These are phyloP conservation scores for Ochropleura plecta DNA, from an alignment of 2,888 invertebrate genomes.

Conservation along the genomic window DNA sequence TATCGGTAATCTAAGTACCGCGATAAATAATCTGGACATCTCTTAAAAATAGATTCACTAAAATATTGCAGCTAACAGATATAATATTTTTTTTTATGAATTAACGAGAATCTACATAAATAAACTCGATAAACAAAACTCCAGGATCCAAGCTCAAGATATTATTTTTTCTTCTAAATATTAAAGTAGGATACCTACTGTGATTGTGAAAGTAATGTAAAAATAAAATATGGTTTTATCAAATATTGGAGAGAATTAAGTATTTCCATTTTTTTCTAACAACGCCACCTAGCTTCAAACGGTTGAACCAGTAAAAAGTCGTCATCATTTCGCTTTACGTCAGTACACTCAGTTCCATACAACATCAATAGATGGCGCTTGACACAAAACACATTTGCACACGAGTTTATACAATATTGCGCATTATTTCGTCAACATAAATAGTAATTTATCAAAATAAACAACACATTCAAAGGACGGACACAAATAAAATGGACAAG, in stretches of 20 bases:
- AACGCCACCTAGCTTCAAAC: conserved; percentile 63
- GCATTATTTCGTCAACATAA: conserved; percentile 24
- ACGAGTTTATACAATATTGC: conserved; percentile 13
- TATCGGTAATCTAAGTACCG: not conserved
- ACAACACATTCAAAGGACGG: conserved; percentile 44
- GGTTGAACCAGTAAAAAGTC: conserved; percentile 34
- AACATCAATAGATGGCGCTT: conserved; percentile 67
- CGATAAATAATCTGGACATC: conserved; percentile 27
- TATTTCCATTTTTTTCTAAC: not conserved
- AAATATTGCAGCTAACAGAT: conserved; percentile 10
- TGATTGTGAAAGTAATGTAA: not conserved
- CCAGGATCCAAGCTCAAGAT: not conserved
- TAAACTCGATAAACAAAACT: not conserved
- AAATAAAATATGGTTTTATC: not conserved
- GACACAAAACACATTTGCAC: conserved; percentile 5
- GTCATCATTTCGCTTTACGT: not conserved
- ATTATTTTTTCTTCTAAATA: not conserved
- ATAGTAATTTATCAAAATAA: conserved; percentile 27
- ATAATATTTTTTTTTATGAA: not conserved
- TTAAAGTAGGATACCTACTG: not conserved
- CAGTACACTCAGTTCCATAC: conserved; percentile 29
- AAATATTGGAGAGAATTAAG: not conserved
- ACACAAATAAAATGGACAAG: conserved; percentile 44
- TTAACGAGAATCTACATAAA: not conserved
- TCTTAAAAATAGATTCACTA: not conserved